Evolutionary conservation across 1,140 invertebrate species (phyloP), one percentile per base, ranked within the genome.

Genomic region (Arion vulgaris): DNA sequence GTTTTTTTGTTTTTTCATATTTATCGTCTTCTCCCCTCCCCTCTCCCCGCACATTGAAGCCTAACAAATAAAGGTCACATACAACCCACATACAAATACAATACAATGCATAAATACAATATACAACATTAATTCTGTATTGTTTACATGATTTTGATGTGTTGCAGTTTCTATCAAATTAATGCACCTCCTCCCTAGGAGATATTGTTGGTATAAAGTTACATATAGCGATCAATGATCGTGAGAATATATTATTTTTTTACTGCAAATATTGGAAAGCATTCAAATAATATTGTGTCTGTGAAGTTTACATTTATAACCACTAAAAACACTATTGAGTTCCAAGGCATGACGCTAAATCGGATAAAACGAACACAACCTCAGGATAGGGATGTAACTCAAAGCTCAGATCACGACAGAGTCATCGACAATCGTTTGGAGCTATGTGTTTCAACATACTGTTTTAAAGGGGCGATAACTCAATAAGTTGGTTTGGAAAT

Each of bases 401-500:
- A 66, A 66, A 66, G 7, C 62, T 66, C 11, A 32, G n/a, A 23
- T 66, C 62, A 66, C 62, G 62, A 32, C 62, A 23, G 7, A 32
- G n/a, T 66, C n/a, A 66, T 66, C 62, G 62, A 66, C 28, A 32
- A 66, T 66, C 62, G 62, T 66, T 28, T 17, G 62, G n/a, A 32
- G 62, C 62, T 32, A 28, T 66, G 62, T 34, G 32, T 66, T 32
- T 32, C 62, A 66, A 13, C 2, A 66, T 26, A 23, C 19, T 9
- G 15, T 7, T 66, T 23, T 32, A 66, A 5, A 11, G 53, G 4
- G 23, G 53, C 53, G 53, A 57, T n/a, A 57, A n/a, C 53, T 34
- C n/a, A 66, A 66, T 7, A 32, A 9, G n/a, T 32, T 32, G 2
- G 62, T 32, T 7, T 66, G n/a, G n/a, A 28, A 57, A 57, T n/a